Conservation (phyloP, 1,140 invertebrate genomes). For the Aphis gossypii region DNA sequence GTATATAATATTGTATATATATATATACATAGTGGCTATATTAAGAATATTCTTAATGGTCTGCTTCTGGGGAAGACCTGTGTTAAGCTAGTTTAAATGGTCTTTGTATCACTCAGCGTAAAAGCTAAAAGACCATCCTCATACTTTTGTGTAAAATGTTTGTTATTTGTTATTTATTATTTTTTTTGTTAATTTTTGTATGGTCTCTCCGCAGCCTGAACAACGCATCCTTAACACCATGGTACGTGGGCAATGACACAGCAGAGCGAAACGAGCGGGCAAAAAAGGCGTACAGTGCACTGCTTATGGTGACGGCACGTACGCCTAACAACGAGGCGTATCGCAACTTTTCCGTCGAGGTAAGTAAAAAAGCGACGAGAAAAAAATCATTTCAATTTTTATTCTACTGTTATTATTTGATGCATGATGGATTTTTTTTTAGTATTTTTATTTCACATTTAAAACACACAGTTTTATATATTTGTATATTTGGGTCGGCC, state of each 20-base stretch:
- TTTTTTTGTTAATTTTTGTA: slow-evolving; percentile 13
- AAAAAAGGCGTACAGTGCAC: slow-evolving; percentile 84
- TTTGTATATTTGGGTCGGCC: neutral
- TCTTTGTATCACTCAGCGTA: neutral
- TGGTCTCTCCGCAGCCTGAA: slow-evolving; percentile 63
- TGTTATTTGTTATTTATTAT: neutral
- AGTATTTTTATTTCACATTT: neutral
- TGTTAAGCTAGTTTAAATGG: neutral
- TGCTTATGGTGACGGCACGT: slow-evolving; percentile 87
- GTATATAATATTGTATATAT: neutral
- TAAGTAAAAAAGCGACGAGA: slow-evolving; percentile 63
- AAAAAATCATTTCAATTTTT: slow-evolving; percentile 9
- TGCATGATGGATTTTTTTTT: neutral
- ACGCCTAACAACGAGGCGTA: slow-evolving; percentile 84
- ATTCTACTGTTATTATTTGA: neutral
- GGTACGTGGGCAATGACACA: slow-evolving; percentile 82
- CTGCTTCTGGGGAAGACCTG: neutral
- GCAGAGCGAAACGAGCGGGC: slow-evolving; percentile 83
- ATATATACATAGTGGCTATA: neutral
- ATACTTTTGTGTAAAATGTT: neutral
- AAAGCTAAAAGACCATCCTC: slow-evolving; percentile 53
- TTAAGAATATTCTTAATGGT: neutral
- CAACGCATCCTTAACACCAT: slow-evolving; percentile 72
- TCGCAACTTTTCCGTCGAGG: slow-evolving; percentile 77
- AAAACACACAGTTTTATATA: neutral